phyloP scores from a whole-genome alignment of 2,113 vertebrate species.

The Stictonetta naevosa region DNA sequence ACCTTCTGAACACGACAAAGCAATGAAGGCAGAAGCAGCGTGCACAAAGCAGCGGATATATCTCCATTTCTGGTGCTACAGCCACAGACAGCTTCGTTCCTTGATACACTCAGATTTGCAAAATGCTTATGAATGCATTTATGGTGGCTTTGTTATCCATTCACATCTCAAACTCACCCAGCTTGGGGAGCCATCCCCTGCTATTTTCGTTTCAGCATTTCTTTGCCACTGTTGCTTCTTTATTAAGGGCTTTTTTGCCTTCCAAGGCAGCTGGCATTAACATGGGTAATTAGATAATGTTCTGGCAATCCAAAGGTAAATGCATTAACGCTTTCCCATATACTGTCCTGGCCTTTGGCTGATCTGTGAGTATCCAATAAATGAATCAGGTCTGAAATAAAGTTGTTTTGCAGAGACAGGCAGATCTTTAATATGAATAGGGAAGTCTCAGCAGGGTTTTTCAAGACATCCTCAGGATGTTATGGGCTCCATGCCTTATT shows the following conservation, averaged over 20 bases:
- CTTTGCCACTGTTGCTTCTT: not conserved
- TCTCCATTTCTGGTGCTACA: not conserved
- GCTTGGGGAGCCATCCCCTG: not conserved
- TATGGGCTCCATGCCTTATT: not conserved
- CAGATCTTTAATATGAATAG: not conserved
- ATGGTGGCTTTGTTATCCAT: not conserved
- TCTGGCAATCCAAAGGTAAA: conserved; percentile 6
- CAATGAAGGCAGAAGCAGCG: not conserved
- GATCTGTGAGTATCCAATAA: not conserved
- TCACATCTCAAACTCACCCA: not conserved
- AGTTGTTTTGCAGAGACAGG: not conserved
- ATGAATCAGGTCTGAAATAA: conserved; percentile 15
- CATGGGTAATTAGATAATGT: not conserved
- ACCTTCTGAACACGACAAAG: not conserved
- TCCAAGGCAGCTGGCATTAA: conserved; percentile 6
- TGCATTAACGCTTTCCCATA: not conserved
- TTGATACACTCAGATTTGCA: not conserved
- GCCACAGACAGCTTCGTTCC: not conserved
- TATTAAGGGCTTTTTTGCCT: not conserved
- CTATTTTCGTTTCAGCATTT: not conserved
- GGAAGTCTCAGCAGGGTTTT: not conserved
- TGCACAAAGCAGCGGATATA: not conserved
- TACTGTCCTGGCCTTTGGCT: not conserved
- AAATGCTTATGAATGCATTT: not conserved
- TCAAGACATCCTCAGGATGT: not conserved